Evolutionary conservation across 2,113 vertebrate species (phyloP).

Genomic region (Heterocephalus glaber): DNA sequence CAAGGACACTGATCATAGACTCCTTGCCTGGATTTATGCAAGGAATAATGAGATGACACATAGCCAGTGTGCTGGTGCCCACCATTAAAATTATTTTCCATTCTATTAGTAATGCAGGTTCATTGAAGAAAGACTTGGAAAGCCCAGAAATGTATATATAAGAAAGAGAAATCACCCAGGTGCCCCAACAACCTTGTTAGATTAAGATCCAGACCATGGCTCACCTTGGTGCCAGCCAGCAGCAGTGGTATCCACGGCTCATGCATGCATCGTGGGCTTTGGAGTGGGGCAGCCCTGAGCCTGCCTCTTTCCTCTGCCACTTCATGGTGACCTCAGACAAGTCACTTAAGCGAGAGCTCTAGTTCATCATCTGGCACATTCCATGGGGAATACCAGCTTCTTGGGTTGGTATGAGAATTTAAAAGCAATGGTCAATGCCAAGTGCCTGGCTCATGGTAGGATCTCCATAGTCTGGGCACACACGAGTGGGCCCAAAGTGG

Average conservation of each 20-base stretch:
- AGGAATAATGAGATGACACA: background rate
- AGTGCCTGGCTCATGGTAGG: background rate
- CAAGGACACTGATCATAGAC: background rate
- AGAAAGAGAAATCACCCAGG: background rate
- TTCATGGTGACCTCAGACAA: background rate
- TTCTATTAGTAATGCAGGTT: background rate
- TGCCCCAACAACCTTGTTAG: accelerated
- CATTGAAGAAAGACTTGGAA: background rate
- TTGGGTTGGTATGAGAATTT: background rate
- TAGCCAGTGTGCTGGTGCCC: accelerated
- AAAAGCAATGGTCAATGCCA: background rate
- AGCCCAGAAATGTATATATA: background rate
- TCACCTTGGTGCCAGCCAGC: background rate
- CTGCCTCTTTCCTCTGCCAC: background rate
- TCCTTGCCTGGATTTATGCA: background rate
- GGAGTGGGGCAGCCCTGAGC: background rate
- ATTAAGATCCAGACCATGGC: background rate
- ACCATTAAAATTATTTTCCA: background rate
- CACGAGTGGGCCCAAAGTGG: too few species aligned
- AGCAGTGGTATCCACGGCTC: accelerated
- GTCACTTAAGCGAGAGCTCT: background rate
- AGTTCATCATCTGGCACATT: background rate
- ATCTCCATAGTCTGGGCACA: background rate
- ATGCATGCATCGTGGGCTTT: too few species aligned
- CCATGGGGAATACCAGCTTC: background rate